Evolutionary conservation across 2,113 vertebrate genomes (phyloP).

Genomic region (Haemorhous mexicanus): DNA sequence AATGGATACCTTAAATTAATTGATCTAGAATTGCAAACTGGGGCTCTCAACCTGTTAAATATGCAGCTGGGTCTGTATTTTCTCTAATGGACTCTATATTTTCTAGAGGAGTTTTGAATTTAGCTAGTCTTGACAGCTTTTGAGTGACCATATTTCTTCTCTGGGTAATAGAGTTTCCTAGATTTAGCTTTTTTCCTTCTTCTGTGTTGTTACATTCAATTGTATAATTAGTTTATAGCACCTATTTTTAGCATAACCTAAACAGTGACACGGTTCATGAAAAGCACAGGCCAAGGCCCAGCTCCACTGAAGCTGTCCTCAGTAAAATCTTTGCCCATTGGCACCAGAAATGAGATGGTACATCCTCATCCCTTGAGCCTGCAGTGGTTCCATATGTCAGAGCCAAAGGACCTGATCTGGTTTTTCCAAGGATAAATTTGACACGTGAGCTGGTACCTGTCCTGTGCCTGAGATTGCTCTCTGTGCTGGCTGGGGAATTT

Average conservation of each 20-base stretch:
- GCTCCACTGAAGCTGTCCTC: neutral
- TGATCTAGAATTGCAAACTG: neutral
- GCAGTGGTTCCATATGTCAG: neutral
- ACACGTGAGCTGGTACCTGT: accelerated
- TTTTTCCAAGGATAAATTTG: neutral
- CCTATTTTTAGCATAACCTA: neutral
- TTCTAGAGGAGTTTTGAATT: neutral
- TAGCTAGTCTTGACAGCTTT: neutral
- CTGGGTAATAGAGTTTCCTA: neutral
- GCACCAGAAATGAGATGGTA: neutral
- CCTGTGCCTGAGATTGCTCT: accelerated
- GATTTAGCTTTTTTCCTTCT: neutral
- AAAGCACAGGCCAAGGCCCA: neutral
- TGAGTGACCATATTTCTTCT: neutral
- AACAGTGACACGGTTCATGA: neutral
- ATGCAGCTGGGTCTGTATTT: neutral
- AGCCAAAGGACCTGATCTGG: neutral
- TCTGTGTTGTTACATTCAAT: neutral
- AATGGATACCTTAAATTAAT: conserved; percentile 6
- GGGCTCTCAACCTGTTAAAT: neutral
- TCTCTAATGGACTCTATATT: conserved; percentile 1
- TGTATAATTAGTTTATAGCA: neutral
- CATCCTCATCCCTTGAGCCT: neutral
- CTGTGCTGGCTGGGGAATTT: neutral
- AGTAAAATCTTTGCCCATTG: neutral